Evolutionary conservation across 2,797 vertebrate genomes (phyloP), one percentile per base, ranked within the genome.

Genomic region (Crenuchus spilurus): DNA sequence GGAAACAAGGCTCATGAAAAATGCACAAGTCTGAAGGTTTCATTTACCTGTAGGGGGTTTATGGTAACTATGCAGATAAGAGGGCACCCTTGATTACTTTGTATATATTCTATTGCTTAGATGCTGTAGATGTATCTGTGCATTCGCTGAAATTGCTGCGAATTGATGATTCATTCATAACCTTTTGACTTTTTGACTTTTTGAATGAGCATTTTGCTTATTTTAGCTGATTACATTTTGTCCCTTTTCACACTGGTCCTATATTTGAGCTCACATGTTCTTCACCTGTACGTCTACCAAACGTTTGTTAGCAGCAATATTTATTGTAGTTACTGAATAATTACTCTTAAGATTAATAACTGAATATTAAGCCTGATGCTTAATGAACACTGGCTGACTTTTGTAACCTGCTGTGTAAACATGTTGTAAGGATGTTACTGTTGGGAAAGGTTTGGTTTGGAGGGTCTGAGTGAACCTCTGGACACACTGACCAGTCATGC

Each of bases 11-110:
- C 44, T 73, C 72, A 86, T 87, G 72, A 88, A 91, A 83, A 81
- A 89, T 90, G 85, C 70, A 90, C 84, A 84, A 84, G 69, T 58
- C 82, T 78, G 84, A 66, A 57, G 68, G 78, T 89, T 88, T 90
- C 87, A 81, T 30, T 78, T 39, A 65, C 65, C 30, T 35, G 28
- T 28, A 2, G 37, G 30, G 48, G 52, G 57, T 57, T 48, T 41
- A 10, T 52, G 22, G 42, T 28, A 57, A 20, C 11, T 46, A 46
- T 26, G 11, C 42, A 55, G 16, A 76, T 65, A 64, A 70, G 58
- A 72, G 58, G 7, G 37, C 67, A 77, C 48, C 14, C 1, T 37
- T 54, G 24, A 41, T n/a, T 11, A 9, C 22, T 39, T n/a, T 39
- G 14, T 14, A 20, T 30, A 10, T 58, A 0, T 63, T 44, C 2